phyloP scores from a whole-genome alignment of 1,140 invertebrate species.

The Muscidifurax raptorellus region DNA sequence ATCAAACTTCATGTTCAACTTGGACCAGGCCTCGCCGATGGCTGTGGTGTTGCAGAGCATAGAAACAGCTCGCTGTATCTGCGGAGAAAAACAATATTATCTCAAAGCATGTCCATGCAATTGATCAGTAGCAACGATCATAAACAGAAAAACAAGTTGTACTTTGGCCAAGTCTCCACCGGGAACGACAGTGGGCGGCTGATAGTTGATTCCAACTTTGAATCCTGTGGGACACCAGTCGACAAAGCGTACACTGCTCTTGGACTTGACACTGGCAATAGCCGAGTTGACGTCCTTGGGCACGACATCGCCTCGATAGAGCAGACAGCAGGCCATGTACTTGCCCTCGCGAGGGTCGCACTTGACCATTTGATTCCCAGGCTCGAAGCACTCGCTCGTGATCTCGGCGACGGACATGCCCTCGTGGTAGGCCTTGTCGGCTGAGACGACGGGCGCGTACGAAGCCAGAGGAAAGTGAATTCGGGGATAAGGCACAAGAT shows the following conservation, averaged over 20 bases:
- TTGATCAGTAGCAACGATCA: background rate
- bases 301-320: conserved; percentile 80
- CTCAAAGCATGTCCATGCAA: background rate
- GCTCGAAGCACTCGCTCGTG: conserved; percentile 80
- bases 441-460: conserved; percentile 54
- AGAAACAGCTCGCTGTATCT: conserved; percentile 58
- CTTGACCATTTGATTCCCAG: conserved; percentile 83
- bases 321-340: conserved; percentile 85
- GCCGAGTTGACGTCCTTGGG: conserved; percentile 59
- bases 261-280: conserved; percentile 56
- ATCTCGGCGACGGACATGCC: conserved; percentile 83
- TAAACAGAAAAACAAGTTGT: background rate
- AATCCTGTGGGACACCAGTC: conserved; percentile 85
- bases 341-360: conserved; percentile 81
- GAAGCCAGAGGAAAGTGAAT: conserved; percentile 84
- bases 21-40: conserved; percentile 66
- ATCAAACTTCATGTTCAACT: conserved; percentile 57
- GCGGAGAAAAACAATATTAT: background rate
- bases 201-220: conserved; percentile 82
- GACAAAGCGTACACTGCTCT: conserved; percentile 79
- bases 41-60: conserved; percentile 73
- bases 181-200: conserved; percentile 58
- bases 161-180: conserved; percentile 60
- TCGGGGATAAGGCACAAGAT: conserved; percentile 82
- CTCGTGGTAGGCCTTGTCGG: conserved; percentile 78